Base-by-base conservation (phyloP, 2,113 vertebrate genomes). In the Camelus bactrianus region DNA sequence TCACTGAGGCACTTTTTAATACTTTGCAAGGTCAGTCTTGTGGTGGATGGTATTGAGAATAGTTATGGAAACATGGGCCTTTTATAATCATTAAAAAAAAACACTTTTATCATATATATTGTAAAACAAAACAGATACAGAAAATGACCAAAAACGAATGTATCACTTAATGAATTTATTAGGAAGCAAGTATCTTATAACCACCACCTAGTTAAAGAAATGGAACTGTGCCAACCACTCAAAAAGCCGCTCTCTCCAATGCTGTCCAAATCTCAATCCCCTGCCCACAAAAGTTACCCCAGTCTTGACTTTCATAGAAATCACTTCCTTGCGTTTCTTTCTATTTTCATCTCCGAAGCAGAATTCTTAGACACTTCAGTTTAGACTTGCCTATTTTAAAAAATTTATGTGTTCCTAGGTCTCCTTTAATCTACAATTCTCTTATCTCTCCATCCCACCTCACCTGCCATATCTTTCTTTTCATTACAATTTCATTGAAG, bases 381-480 rank as follows among this genome's bases (percentile, higher is more conserved):
- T 75, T 62, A 81, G 42, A 46, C 5, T 12, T 42, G 24, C 19
- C 13, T 56, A 13, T 24, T 32, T 38, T 28, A n/a, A 69, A 91
- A 38, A 48, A 6, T 6, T n/a, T 32, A 32, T 19, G 15, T 69
- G 42, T 70, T 80, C 48, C 2, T 70, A 52, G 22, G 22, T 58
- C 38, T 93, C 20, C 32, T 82, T 87, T 42, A 19, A 28, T 11
- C 67, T 62, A 42, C 2, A 67, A 24, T 17, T 48, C 15, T 4
- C 2, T 26, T n/a, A 6, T 17, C 81, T 32, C 26, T 17, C 4
- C 8, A 9, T 17, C 5, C 15, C 1, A 8, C 13, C 24, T 19
- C 52, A 5, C 35, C n/a, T 1, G 8, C n/a, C 6, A 15, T 38
- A 8, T 6, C n/a, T 26, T 62, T 65, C 65, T n/a, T 58, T 67